These are phyloP conservation scores for Sandelia bainsii DNA, from an alignment of 2,797 vertebrate genomes.

Conservation along the genomic window DNA sequence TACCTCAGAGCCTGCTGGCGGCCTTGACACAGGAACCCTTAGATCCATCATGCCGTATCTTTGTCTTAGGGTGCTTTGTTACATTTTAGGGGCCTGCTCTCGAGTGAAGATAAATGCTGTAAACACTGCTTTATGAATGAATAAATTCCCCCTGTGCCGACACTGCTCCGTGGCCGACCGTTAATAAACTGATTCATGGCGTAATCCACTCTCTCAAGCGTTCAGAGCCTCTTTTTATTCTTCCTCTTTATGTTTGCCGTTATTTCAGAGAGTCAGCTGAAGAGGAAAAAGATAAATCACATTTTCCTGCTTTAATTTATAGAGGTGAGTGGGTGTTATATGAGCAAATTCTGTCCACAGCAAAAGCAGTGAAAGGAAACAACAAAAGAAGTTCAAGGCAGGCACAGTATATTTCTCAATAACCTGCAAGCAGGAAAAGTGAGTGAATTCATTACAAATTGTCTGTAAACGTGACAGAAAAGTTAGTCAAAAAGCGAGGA, in stretches of 20 bases:
- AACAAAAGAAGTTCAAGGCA: conserved; percentile 39
- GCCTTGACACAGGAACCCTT: conserved; percentile 67
- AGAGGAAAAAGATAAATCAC: conserved; percentile 80
- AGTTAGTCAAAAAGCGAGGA: conserved; percentile 49
- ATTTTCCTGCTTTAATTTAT: conserved; percentile 80
- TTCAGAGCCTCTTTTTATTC: conserved; percentile 75
- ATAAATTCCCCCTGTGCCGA: conserved; percentile 76
- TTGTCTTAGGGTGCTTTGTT: conserved; percentile 78
- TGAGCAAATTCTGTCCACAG: conserved; percentile 62
- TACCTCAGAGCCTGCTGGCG: conserved; percentile 48
- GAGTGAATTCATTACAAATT: conserved; percentile 69
- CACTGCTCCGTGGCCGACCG: conserved; percentile 62
- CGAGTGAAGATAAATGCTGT: conserved; percentile 82
- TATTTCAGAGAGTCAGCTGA: conserved; percentile 84
- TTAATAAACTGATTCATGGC: conserved; percentile 86
- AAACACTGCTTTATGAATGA: conserved; percentile 84
- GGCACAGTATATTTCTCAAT: conserved; percentile 54
- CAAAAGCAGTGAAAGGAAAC: conserved; percentile 53
- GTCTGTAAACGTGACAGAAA: conserved; percentile 68
- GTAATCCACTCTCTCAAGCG: conserved; percentile 80
- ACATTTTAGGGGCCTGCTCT: conserved; percentile 76
- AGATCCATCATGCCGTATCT: conserved; percentile 74
- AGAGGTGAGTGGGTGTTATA: conserved; percentile 66
- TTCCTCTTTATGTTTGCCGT: conserved; percentile 83
- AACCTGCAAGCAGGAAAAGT: conserved; percentile 36